These are phyloP conservation scores for Steinernema khuongi DNA, from an alignment of 1,140 invertebrate species.

Conservation along the genomic window DNA sequence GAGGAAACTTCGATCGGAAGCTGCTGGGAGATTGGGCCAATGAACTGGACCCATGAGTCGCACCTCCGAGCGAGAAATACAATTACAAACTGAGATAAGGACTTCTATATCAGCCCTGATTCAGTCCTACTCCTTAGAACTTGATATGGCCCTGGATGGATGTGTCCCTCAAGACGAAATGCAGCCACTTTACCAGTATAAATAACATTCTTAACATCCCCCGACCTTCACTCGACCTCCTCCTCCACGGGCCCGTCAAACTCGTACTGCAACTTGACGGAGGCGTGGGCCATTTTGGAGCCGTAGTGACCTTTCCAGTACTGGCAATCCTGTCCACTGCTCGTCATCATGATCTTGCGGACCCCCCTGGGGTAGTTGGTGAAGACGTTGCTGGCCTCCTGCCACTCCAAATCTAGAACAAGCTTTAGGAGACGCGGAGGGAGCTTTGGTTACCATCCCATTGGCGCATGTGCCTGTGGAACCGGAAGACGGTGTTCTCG, in stretches of 20 bases:
- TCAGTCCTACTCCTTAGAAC: too few species aligned
- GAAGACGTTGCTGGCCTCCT: background rate
- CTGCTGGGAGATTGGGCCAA: too few species aligned
- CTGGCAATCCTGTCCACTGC: background rate
- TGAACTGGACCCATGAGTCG: too few species aligned
- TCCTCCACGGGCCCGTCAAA: background rate
- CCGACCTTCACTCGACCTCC: background rate
- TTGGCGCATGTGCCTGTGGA: background rate
- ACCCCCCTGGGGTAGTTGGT: background rate
- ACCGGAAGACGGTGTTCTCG: background rate
- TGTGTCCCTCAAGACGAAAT: too few species aligned
- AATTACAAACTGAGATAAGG: too few species aligned
- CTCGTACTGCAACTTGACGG: background rate
- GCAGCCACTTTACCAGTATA: too few species aligned
- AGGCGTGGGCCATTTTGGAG: background rate
- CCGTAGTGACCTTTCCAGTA: slow-evolving; percentile 10
- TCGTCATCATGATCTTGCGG: background rate
- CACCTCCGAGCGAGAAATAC: too few species aligned
- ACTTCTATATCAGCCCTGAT: too few species aligned
- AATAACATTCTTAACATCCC: too few species aligned
- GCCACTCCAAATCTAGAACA: background rate
- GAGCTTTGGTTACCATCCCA: slow-evolving; percentile 1
- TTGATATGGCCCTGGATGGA: too few species aligned
- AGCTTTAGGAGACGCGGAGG: background rate
- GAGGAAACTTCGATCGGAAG: too few species aligned